phyloP scores from a whole-genome alignment of 2,797 vertebrate genomes.

The Pangasius sanitwongsei region DNA sequence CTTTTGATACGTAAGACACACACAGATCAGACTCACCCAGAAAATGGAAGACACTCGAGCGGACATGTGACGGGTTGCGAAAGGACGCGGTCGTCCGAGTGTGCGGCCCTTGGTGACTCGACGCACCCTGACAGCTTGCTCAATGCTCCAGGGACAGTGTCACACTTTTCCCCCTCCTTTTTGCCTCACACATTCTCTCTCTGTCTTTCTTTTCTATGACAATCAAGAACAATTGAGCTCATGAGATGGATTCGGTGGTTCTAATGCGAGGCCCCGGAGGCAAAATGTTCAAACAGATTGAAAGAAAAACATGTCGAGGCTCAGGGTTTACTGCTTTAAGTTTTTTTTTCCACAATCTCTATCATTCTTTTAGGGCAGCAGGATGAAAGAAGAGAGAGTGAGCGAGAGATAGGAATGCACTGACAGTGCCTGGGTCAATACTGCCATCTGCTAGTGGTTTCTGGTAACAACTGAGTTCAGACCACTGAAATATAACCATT shows the following conservation, averaged over 20 bases:
- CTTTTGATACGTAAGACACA: constrained; percentile 28
- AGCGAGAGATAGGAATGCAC: constrained; percentile 61
- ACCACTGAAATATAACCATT: neutral
- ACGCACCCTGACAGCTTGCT: constrained; percentile 81
- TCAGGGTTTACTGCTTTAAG: constrained; percentile 47
- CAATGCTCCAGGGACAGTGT: constrained; percentile 74
- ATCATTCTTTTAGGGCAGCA: constrained; percentile 23
- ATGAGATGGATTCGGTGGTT: constrained; percentile 66
- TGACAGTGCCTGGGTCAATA: constrained; percentile 73
- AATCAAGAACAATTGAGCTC: constrained; percentile 38
- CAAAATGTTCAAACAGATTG: constrained; percentile 57
- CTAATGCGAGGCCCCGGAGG: constrained; percentile 63
- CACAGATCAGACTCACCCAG: constrained; percentile 64
- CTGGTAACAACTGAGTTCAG: neutral
- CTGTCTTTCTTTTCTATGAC: constrained; percentile 55
- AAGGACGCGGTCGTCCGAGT: constrained; percentile 78
- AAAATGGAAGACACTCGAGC: constrained; percentile 69
- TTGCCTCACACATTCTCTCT: constrained; percentile 30
- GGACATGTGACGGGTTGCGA: constrained; percentile 77
- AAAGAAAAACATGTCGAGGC: constrained; percentile 68
- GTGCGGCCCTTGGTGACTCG: constrained; percentile 78
- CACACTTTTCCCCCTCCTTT: constrained; percentile 54
- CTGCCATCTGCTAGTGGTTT: constrained; percentile 75
- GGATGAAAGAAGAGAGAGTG: constrained; percentile 60
- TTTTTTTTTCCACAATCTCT: constrained; percentile 12